Conservation (phyloP, 2,797 vertebrate species). For the Percopsis omiscomaycus region DNA sequence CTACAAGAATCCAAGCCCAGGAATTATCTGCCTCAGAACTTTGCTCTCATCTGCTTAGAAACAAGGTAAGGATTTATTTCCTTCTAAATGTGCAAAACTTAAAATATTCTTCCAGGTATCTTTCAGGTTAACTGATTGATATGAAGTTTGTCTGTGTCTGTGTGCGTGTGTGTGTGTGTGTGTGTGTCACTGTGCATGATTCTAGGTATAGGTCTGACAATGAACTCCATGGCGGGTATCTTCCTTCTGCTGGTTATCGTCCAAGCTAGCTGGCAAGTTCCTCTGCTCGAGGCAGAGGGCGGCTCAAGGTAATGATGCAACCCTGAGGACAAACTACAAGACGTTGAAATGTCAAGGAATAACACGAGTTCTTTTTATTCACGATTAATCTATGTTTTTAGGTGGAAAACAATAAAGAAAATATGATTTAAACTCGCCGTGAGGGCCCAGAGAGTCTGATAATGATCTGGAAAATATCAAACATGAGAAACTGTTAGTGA, state of each 20-base stretch:
- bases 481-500: no score
- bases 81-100: not conserved
- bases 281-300: slow-evolving; percentile 82
- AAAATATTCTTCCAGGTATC: not conserved
- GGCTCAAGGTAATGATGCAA: slow-evolving; percentile 81
- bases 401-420: no score
- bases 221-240: slow-evolving; percentile 78
- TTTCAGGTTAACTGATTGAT: no score
- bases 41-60: slow-evolving; percentile 20
- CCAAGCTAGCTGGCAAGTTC: slow-evolving; percentile 87
- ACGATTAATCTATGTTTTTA: no score
- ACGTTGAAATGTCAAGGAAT: not conserved
- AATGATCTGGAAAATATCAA: no score
- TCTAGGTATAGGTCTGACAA: slow-evolving; percentile 79
- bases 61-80: slow-evolving; percentile 51
- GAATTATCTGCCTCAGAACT: slow-evolving; percentile 30
- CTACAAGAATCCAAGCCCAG: slow-evolving; percentile 44
- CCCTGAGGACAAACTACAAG: not conserved
- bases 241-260: slow-evolving; percentile 84
- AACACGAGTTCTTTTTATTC: no score
- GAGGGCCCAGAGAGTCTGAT: no score
- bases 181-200: slow-evolving; percentile 10
- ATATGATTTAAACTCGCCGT: no score
- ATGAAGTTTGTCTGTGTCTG: slow-evolving; percentile 6
- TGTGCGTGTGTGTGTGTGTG: slow-evolving; percentile 8